A percentile compares a stretch with the other conserved stretches of the same genome.
These are phyloP conservation scores for Drosophila austrosaltans DNA, from an alignment of 2,888 invertebrate genomes.

Conservation along the genomic window DNA sequence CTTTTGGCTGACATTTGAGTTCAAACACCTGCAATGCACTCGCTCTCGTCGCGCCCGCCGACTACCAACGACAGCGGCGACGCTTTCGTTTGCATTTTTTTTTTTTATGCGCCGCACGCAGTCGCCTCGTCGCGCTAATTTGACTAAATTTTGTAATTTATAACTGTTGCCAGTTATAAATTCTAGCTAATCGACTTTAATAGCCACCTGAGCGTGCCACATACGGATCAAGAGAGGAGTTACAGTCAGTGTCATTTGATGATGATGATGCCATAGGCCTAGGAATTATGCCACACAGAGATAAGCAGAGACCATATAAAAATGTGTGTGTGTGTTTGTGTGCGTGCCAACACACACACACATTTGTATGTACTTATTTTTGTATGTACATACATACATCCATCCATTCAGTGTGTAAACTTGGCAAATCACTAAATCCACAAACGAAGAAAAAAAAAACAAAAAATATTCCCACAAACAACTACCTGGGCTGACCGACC, in stretches of 20 bases:
- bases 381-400: neutral
- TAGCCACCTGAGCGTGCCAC: slow-evolving; percentile 47
- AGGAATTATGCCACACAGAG: slow-evolving; percentile 20
- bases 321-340: too few relatives aligned
- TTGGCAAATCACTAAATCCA: slow-evolving; percentile 64
- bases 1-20: slow-evolving; percentile 75
- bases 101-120: slow-evolving; percentile 44
- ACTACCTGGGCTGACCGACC: slow-evolving; percentile 46
- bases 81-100: slow-evolving; percentile 65
- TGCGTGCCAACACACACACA: neutral
- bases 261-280: slow-evolving; percentile 38
- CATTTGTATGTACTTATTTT: neutral
- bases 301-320: slow-evolving; percentile 11
- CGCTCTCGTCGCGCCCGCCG: slow-evolving; percentile 11
- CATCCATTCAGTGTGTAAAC: slow-evolving; percentile 35
- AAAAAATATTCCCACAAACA: slow-evolving; percentile 66
- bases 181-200: slow-evolving; percentile 71
- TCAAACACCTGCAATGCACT: slow-evolving; percentile 78
- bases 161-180: slow-evolving; percentile 62
- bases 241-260: slow-evolving; percentile 1
- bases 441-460: slow-evolving; percentile 36
- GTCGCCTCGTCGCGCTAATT: slow-evolving; percentile 61
- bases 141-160: slow-evolving; percentile 73
- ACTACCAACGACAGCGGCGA: slow-evolving; percentile 10
- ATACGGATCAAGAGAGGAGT: slow-evolving; percentile 22